These are phyloP conservation scores for Antitype chi DNA, from an alignment of 2,888 invertebrate genomes.

Conservation along the genomic window DNA sequence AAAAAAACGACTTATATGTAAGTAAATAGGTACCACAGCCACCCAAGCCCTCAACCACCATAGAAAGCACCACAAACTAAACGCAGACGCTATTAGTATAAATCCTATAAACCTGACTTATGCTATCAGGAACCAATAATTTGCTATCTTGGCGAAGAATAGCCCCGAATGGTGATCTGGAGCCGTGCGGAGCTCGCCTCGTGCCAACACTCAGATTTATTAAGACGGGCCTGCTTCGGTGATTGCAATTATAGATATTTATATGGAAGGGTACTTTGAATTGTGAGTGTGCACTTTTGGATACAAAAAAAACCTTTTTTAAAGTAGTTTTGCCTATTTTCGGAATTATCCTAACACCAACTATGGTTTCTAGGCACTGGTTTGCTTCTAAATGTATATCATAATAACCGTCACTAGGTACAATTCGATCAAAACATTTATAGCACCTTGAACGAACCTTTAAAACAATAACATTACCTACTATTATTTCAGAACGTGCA, in stretches of 20 bases:
- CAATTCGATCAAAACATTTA: constrained; percentile 25
- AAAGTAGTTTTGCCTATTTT: background rate
- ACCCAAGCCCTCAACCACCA: background rate
- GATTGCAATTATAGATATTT: constrained; percentile 62
- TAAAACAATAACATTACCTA: constrained; percentile 22
- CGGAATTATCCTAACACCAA: too few relatives aligned
- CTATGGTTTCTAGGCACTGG: background rate
- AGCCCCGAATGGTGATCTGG: constrained; percentile 64
- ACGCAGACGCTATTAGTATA: constrained; percentile 63
- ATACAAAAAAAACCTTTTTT: background rate
- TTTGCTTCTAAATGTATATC: background rate
- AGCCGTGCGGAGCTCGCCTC: constrained; percentile 26
- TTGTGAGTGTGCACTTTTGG: constrained; percentile 2
- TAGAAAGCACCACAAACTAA: constrained; percentile 29
- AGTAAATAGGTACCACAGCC: background rate
- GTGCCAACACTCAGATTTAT: constrained; percentile 65
- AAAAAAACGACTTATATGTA: background rate
- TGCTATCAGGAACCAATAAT: constrained; percentile 68
- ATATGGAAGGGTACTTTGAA: constrained; percentile 29
- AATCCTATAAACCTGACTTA: constrained; percentile 75
- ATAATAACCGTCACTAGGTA: constrained; percentile 12
- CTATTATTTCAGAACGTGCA: constrained; percentile 19
- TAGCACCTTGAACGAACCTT: constrained; percentile 10
- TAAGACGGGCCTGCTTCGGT: constrained; percentile 33
- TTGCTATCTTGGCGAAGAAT: constrained; percentile 83